phyloP scores from a whole-genome alignment of 1,140 invertebrate species.

The Drosophila watanabei region DNA sequence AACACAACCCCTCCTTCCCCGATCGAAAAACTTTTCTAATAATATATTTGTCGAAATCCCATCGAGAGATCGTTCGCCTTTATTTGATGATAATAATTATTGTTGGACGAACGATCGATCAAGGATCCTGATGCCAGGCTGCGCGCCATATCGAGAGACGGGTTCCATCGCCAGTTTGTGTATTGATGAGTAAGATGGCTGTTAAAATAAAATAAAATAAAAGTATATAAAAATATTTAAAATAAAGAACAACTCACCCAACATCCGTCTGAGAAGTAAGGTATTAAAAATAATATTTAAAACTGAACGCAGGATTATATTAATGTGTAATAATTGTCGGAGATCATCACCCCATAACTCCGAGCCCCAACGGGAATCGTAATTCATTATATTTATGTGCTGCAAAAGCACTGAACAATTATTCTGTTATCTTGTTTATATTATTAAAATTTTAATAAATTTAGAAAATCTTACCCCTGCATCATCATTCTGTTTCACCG shows the following conservation, averaged over 20 bases:
- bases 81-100: neutral
- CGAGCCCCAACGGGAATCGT: no score
- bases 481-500: no score
- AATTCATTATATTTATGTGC: no score
- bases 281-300: no score
- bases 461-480: no score
- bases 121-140: neutral
- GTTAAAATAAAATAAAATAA: neutral
- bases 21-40: constrained; percentile 78
- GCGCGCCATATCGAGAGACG: neutral
- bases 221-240: neutral
- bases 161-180: neutral
- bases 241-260: neutral
- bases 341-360: no score
- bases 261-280: no score
- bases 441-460: no score
- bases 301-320: no score
- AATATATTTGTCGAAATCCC: constrained; percentile 55
- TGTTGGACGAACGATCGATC: neutral
- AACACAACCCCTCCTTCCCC: neutral
- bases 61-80: neutral
- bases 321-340: no score
- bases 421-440: no score
- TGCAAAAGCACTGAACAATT: no score
- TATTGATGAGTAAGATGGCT: neutral